These are phyloP conservation scores for Frankliniella intonsa DNA, from an alignment of 2,888 invertebrate species.

Conservation along the genomic window DNA sequence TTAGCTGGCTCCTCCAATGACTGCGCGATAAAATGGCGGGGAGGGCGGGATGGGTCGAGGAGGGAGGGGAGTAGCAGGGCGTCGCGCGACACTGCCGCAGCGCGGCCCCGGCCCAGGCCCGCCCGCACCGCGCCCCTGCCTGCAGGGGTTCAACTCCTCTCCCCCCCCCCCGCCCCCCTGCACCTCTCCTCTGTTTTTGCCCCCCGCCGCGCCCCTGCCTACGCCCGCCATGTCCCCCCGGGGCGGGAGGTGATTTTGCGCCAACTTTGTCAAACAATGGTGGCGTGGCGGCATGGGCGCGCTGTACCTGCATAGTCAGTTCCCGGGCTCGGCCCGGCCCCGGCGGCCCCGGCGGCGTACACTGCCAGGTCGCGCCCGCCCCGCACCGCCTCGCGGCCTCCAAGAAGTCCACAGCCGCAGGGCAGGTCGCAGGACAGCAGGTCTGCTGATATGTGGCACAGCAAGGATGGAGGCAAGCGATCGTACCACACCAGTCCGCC, in stretches of 20 bases:
- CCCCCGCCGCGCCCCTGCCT: not conserved
- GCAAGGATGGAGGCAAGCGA: no score
- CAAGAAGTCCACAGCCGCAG: no score
- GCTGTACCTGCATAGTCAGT: not conserved
- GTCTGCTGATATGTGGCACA: no score
- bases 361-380: not conserved
- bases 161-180: not conserved
- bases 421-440: no score
- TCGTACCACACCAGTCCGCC: no score
- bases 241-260: slow-evolving; percentile 8
- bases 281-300: not conserved
- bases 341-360: not conserved
- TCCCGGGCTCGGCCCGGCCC: not conserved
- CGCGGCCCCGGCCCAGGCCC: no score
- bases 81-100: not conserved
- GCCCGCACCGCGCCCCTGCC: not conserved
- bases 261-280: slow-evolving; percentile 16
- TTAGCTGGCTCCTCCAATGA: not conserved
- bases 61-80: not conserved
- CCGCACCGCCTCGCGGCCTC: no score
- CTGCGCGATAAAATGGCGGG: not conserved
- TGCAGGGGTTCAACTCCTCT: not conserved
- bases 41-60: not conserved
- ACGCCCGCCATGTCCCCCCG: not conserved
- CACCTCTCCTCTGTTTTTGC: not conserved